Evolutionary conservation across 2,113 vertebrate species (phyloP), one percentile per base, ranked within the genome.

Genomic region (Centropus unirufus): DNA sequence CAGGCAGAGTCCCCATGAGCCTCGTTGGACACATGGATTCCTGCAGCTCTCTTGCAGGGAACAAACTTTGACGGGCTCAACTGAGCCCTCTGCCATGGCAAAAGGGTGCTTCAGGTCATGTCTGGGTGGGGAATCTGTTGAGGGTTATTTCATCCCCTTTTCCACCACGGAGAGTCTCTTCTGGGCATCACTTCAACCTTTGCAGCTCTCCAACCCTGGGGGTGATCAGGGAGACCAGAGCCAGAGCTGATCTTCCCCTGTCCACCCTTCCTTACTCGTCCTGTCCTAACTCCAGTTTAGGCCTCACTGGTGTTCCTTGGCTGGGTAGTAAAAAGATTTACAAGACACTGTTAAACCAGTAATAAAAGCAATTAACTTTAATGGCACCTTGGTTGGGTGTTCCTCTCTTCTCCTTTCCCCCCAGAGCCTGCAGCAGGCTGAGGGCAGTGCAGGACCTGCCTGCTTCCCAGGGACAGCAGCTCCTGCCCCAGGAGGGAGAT

Each of bases 331-430:
- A 98, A 98, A 97, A 89, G 95, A 92, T 98, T 98, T 98, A 98
- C 98, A 98, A 97, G 98, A 97, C 91, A 93, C 83, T 94, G 94
- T 98, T 97, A 98, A 98, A 98, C 75, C 84, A 89, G 97, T 97
- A 97, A 80, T 98, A 98, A 98, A 98, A 98, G 88, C 97, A 98
- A 98, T 98, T 98, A 98, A 97, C 97, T 97, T 98, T 98, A 98
- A 98, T 97, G 96, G 97, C 94, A 97, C 96, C 95, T 98, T 32
- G 27, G 52, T 92, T 67, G 64, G 57, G 42, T 39, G 84, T 90
- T 89, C 69, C 70, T 91, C 80, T 76, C 82, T 84, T 57, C 89
- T 87, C 39, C 57, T 55, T 29, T 77, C 30, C 39, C 3, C 52
- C 44, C 47, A 20, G 78, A 83, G 90, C 4, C 3, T 27, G 78